A percentile compares a stretch with the other conserved stretches of the same genome.
Conservation (phyloP, 2,797 vertebrate species). For the Tolypeutes matacus region DNA sequence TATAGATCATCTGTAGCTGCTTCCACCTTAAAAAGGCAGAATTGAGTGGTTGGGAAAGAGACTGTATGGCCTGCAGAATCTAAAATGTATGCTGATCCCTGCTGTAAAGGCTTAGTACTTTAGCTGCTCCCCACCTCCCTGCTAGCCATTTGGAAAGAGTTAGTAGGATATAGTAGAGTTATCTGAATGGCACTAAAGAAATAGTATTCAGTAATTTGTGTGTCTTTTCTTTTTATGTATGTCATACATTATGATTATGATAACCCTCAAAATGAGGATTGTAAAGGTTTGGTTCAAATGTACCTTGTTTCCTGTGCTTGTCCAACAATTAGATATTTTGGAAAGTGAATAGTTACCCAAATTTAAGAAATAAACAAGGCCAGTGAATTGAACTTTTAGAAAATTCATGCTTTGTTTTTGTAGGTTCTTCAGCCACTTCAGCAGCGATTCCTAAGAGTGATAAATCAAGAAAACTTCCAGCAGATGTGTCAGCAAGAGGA, state of each 20-base stretch:
- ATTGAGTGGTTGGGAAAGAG: neutral
- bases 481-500: constrained; percentile 98
- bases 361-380: neutral
- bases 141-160: neutral
- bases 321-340: neutral
- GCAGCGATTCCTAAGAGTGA: constrained; percentile 97
- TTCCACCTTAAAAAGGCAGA: neutral
- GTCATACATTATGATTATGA: neutral
- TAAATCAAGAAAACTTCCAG: constrained; percentile 99
- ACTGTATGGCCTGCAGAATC: neutral
- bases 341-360: neutral
- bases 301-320: neutral
- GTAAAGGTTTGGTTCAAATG: neutral
- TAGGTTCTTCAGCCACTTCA: constrained; percentile 98
- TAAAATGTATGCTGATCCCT: neutral
- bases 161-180: neutral
- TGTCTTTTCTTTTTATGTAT: neutral
- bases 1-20: neutral
- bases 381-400: neutral
- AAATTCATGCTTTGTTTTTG: neutral
- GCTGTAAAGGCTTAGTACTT: neutral
- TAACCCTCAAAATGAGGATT: neutral
- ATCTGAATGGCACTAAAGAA: neutral
- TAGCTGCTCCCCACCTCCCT: neutral
- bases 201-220: neutral